These are phyloP conservation scores for Limnephilus rhombicus DNA, from an alignment of 2,888 invertebrate species.

Conservation along the genomic window DNA sequence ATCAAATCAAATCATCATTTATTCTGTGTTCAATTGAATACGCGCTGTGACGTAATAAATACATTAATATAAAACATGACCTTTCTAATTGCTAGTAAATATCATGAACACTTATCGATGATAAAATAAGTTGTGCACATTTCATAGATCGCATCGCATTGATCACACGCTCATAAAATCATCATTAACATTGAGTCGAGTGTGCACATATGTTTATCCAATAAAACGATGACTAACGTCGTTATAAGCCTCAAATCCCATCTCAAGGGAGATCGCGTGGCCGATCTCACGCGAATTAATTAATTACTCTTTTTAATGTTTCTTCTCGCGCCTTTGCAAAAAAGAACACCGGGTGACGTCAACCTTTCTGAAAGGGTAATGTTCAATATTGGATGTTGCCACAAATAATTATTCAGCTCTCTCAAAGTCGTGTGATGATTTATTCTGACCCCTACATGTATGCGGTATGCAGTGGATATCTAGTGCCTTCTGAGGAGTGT, in stretches of 20 bases:
- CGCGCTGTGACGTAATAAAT: too few species aligned
- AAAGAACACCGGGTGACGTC: background rate
- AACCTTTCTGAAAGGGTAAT: background rate
- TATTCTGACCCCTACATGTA: background rate
- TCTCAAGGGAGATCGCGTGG: conserved; percentile 1
- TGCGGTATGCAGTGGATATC: background rate
- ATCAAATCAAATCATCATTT: too few species aligned
- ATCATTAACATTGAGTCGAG: background rate
- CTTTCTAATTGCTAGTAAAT: background rate
- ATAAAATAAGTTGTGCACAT: background rate
- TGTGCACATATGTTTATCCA: background rate
- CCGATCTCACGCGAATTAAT: background rate
- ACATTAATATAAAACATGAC: background rate
- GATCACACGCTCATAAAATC: background rate
- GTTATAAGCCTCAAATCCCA: background rate
- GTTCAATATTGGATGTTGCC: background rate
- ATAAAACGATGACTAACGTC: background rate
- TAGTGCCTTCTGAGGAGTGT: background rate
- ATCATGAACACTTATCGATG: background rate
- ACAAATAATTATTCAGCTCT: too few species aligned
- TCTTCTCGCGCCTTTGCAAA: background rate
- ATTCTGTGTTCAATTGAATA: too few species aligned
- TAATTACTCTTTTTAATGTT: background rate
- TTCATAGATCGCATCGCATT: background rate
- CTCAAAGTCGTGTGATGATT: background rate